Evolutionary conservation across 2,113 vertebrate genomes (phyloP), one percentile per base, ranked within the genome.

Genomic region (Acrocephalus kingi): DNA sequence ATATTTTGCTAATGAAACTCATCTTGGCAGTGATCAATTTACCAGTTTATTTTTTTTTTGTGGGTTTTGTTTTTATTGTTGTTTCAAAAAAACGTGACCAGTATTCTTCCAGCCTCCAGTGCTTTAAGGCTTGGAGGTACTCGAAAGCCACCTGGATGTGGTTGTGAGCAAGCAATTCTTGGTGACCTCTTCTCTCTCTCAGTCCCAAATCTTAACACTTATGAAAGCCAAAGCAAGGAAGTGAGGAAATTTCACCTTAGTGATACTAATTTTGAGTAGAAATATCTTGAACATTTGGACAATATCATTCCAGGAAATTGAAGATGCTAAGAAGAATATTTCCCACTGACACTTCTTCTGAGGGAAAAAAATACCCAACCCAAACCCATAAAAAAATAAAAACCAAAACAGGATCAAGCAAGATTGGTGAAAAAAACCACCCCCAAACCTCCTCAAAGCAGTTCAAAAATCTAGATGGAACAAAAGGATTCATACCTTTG

Each of bases 371-470:
- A 11, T 8, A 49, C 23, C 3, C 6, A 54, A 62, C 2, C 3
- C 4, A 19, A 73, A 58, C 2, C 9, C 11, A 11, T 16, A 23
- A 30, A 7, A 30, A 68, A 39, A 6, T 4, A 16, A 55, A 69
- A 55, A 30, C 6, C 18, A 31, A 37, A 63, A 71, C 0, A 27
- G 7, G 9, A 41, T 5, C 4, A 59, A 63, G 11, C 2, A 43
- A 64, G 1, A 51, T 0, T n/a, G 0, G 3, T 11, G 39, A 41
- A 64, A 2, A 37, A 67, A 72, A 37, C n/a, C 3, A 39, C 7
- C 3, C 13, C 17, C 4, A 8, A 41, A 48, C 22, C 8, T 15
- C 6, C 21, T 17, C 5, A 12, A 59, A 59, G 7, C 5, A 23
- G 28, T 52, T 37, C 0, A 71, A 46, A 68, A 80, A 18, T 3